Evolutionary conservation across 1,140 invertebrate species (phyloP), one percentile per base, ranked within the genome.

Genomic region (Nasonia vitripennis): DNA sequence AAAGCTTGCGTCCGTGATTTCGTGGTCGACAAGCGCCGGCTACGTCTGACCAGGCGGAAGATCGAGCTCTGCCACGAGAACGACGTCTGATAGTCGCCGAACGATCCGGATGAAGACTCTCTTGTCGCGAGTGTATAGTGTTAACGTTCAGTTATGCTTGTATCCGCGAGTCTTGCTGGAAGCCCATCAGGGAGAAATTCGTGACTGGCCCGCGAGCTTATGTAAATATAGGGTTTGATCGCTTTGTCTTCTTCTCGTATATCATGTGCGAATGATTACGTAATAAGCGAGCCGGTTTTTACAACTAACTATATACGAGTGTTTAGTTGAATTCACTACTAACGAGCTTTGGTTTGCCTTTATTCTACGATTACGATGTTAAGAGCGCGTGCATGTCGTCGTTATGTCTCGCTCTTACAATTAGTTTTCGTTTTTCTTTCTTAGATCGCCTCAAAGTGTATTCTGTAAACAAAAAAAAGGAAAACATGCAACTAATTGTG

Each of bases 1-100:
- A 92, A 93, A 1, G 95, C 95, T n/a, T 96, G 96, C 91, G 93
- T 96, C 45, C 93, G 94, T 23, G 91, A 94, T 82, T 94, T 95
- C 83, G 91, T 94, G 68, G 93, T 95, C 34, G 94, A 95, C 88
- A 94, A 93, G 86, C 91, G 94, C 84, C 90, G 92, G 68, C 84
- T 94, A 67, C 92, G 92, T n/a, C 77, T 94, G 23, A 88, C 92
- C 17, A 91, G 92, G 83, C 89, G 93, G 73, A 93, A 91, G 78
- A 92, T 94, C 74, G 91, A 93, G n/a, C 92, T 92, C 83, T 94
- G 93, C 86, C 93, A 94, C 87, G 93, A 94, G 87, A 94, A 94
- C 88, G 93, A 94, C 83, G 93, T 94, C 90, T 93, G 92, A 93
- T 93, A 91, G 77, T 45, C 14, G 73, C 20, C 34, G 7, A 41